These are phyloP conservation scores for Diarsia brunnea DNA, from an alignment of 2,888 invertebrate species.

Conservation along the genomic window DNA sequence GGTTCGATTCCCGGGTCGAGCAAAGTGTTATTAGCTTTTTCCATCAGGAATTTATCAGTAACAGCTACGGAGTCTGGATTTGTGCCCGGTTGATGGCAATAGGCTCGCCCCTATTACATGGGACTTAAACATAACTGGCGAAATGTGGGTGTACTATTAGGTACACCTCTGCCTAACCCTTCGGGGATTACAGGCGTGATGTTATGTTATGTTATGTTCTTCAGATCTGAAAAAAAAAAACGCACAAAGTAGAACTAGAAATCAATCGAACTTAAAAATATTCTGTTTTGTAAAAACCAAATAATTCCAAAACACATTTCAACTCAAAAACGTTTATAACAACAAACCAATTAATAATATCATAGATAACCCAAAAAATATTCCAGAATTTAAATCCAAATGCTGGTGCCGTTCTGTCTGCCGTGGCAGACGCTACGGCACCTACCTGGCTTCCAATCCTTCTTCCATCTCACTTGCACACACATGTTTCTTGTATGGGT, in stretches of 20 bases:
- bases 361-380: constrained; percentile 70
- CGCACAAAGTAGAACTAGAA: neutral
- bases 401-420: constrained; percentile 88
- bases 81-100: too few relatives aligned
- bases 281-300: neutral
- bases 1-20: too few relatives aligned
- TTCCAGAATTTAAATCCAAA: constrained; percentile 73
- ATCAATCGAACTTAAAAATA: neutral
- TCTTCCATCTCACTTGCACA: constrained; percentile 73
- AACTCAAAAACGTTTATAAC: constrained; percentile 31
- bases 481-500: neutral
- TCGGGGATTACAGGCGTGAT: too few relatives aligned
- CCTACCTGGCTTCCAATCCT: constrained; percentile 85
- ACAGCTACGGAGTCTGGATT: too few relatives aligned
- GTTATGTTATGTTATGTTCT: too few relatives aligned
- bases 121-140: too few relatives aligned
- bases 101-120: too few relatives aligned
- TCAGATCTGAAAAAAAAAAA: neutral
- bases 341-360: constrained; percentile 63
- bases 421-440: constrained; percentile 85
- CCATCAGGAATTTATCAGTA: too few relatives aligned
- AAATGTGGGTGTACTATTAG: too few relatives aligned
- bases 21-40: too few relatives aligned
- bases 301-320: constrained; percentile 31
- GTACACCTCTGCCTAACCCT: too few relatives aligned